phyloP scores from a whole-genome alignment of 2,888 invertebrate genomes.

The Griposia aprilina region DNA sequence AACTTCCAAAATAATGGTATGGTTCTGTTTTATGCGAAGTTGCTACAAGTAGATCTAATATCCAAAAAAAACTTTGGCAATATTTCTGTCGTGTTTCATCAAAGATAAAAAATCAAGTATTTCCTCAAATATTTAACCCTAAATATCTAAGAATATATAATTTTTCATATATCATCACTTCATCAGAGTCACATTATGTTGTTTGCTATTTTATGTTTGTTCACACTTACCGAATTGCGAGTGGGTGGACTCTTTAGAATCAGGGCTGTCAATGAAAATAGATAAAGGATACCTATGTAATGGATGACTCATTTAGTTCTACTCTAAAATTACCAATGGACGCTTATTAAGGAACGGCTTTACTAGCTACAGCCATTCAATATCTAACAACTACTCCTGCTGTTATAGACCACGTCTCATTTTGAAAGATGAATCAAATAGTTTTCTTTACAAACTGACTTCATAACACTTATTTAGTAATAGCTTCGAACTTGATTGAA shows the following conservation, averaged over 20 bases:
- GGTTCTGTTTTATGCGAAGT: not conserved
- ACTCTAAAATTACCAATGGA: not conserved
- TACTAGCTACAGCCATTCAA: not conserved
- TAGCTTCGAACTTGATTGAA: not conserved
- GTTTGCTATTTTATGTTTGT: slow-evolving; percentile 59
- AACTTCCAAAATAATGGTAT: not conserved
- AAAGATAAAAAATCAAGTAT: no score
- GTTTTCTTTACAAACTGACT: not conserved
- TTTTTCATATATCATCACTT: slow-evolving; percentile 22
- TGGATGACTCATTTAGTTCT: not conserved
- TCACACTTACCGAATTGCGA: slow-evolving; percentile 43
- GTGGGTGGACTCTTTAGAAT: slow-evolving; percentile 56
- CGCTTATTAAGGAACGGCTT: not conserved
- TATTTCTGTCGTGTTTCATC: no score
- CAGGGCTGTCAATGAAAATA: slow-evolving; percentile 48
- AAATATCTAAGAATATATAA: no score
- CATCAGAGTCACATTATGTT: slow-evolving; percentile 44
- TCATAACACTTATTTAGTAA: no score
- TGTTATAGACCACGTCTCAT: not conserved
- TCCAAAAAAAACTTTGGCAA: not conserved
- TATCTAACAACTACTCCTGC: not conserved
- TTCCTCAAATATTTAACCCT: no score
- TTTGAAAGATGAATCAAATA: not conserved
- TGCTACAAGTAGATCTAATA: not conserved
- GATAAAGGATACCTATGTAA: not conserved